Evolutionary conservation across 2,113 vertebrate species (phyloP).

Genomic region (Salminus brasiliensis): DNA sequence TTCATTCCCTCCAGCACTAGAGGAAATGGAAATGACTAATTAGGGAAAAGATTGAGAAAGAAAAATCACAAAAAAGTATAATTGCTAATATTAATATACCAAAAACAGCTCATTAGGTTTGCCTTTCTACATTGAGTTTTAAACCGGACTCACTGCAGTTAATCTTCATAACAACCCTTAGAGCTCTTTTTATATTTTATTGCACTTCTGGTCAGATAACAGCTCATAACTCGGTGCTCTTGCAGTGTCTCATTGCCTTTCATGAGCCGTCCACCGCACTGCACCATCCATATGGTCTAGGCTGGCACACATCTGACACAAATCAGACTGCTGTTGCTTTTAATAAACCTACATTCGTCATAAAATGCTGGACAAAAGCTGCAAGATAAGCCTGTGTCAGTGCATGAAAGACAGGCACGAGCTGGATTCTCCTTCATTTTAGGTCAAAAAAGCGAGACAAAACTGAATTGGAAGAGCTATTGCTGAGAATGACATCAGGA

Average conservation of each 20-base stretch:
- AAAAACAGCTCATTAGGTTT: neutral
- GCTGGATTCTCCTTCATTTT: neutral
- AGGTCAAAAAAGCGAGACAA: neutral
- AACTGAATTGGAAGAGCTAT: neutral
- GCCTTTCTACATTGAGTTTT: neutral
- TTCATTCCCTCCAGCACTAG: too few relatives aligned
- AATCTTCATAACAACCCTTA: neutral
- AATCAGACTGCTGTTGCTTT: neutral
- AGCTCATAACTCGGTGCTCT: neutral
- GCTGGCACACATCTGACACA: neutral
- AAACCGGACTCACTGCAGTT: neutral
- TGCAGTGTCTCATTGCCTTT: neutral
- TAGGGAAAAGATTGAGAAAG: too few relatives aligned
- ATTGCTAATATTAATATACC: neutral
- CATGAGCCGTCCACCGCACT: neutral
- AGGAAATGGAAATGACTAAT: too few relatives aligned
- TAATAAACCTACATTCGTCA: neutral
- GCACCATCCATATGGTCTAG: neutral
- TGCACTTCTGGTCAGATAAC: neutral
- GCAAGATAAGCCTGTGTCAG: neutral
- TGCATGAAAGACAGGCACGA: neutral
- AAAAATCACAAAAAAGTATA: too few relatives aligned
- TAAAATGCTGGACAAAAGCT: too few relatives aligned
- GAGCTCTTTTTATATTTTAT: neutral
- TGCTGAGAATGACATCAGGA: neutral